phyloP scores from a whole-genome alignment of 2,888 invertebrate genomes.

The Latheticus oryzae region DNA sequence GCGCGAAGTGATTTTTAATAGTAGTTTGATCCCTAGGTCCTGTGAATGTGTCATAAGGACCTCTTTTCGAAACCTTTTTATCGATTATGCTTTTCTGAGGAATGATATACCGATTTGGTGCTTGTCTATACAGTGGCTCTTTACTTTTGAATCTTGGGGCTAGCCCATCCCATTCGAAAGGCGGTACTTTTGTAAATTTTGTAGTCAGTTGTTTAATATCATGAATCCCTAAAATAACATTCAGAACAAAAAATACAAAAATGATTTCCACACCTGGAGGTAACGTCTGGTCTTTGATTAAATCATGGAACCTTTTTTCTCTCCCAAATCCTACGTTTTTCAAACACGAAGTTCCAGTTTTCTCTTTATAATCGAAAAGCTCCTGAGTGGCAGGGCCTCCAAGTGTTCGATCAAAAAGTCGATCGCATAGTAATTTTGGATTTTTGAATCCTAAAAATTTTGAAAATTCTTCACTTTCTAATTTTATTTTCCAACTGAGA shows the following conservation, averaged over 20 bases:
- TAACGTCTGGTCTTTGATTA: conserved; percentile 17
- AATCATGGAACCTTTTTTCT: conserved; percentile 10
- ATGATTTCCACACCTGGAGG: conserved; percentile 17
- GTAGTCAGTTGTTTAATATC: conserved; percentile 22
- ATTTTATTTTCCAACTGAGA: conserved; percentile 28
- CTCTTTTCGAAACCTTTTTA: conserved; percentile 56
- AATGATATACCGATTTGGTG: conserved; percentile 57
- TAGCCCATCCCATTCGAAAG: conserved; percentile 60
- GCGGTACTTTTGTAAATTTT: conserved; percentile 51
- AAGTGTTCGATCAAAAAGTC: conserved; percentile 12
- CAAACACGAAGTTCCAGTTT: neutral
- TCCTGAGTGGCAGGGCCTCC: conserved; percentile 33
- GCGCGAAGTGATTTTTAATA: conserved; percentile 69
- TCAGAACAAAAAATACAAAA: conserved; percentile 1
- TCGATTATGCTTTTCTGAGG: conserved; percentile 47
- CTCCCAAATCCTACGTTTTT: conserved; percentile 25
- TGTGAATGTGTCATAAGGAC: conserved; percentile 65
- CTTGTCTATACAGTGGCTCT: conserved; percentile 50
- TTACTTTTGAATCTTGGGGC: conserved; percentile 54
- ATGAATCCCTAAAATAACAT: conserved; percentile 20
- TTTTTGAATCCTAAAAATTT: conserved; percentile 31
- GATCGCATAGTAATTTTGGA: conserved; percentile 13
- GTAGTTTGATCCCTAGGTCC: conserved; percentile 67
- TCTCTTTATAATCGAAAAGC: conserved; percentile 8
- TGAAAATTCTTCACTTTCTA: conserved; percentile 34